Evolutionary conservation across 2,888 invertebrate species (phyloP), one percentile per base, ranked within the genome.

Genomic region (Zygogramma bicolorata): DNA sequence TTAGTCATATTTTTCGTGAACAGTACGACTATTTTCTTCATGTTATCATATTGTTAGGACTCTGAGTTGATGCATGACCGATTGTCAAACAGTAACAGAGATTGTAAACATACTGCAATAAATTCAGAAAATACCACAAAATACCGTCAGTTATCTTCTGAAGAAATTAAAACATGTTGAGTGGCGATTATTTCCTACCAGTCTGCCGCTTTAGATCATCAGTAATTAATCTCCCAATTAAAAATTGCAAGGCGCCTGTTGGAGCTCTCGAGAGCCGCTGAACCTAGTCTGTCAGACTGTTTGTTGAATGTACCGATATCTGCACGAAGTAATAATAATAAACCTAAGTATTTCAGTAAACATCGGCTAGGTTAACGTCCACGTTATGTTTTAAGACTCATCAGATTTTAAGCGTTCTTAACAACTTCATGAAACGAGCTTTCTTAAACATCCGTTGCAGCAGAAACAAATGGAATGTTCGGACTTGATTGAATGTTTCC

Each of bases 381-480:
- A 60, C 60, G 58, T 53, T 10, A 58, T 58, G 34, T 60, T 31
- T 58, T 18, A 13, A 13, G 31, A 20, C 15, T 20, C 20, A 27
- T 40, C 5, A 34, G 25, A 62, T 42, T 40, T 42, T 22, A 13
- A n/a, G n/a, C 40, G 25, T 62, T 10, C 10, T 15, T 20, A 15
- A 27, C 27, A 42, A 46, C 40, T 42, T 62, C 25, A 53, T 61
- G 46, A 68, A 68, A 61, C 15, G 31, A 60, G 58, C 31, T 27
- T 61, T 15, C 22, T 15, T 59, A 61, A 61, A 61, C 61, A 68
- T 61, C 25, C 68, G 49, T 53, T 31, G 18, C n/a, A 10, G 38
- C 22, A 61, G 34, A 49, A 57, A 57, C 65, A 46, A 65, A 34
- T 7, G 65, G 38, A 53, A 53, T 65, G 57, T 25, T 65, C 25